Evolutionary conservation across 2,113 vertebrate species (phyloP).

Genomic region (Cyphomyrus plagiostoma): DNA sequence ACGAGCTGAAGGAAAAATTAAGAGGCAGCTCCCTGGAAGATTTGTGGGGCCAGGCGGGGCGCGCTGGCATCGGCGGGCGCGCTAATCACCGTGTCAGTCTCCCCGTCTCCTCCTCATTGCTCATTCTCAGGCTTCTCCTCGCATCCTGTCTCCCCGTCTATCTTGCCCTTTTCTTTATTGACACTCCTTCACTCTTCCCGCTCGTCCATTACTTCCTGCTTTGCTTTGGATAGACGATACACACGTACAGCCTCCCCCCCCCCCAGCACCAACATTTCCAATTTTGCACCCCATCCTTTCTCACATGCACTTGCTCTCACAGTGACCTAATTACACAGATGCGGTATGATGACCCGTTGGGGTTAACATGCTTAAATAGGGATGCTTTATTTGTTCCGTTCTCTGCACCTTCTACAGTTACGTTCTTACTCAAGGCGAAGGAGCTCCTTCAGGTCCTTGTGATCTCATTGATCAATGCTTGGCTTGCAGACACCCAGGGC

Average conservation of each 20-base stretch:
- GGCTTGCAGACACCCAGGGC: constrained; percentile 89
- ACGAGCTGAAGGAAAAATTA: neutral
- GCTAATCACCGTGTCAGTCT: neutral
- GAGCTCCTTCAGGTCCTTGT: constrained; percentile 75
- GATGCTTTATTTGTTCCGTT: neutral
- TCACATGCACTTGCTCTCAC: neutral
- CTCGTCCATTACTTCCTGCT: neutral
- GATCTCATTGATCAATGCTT: constrained; percentile 94
- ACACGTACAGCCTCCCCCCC: neutral
- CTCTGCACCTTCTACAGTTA: constrained; percentile 68
- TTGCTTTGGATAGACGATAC: neutral
- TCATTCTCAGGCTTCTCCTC: neutral
- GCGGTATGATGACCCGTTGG: neutral
- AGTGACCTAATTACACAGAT: neutral
- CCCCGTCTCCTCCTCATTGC: neutral
- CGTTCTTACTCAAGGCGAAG: constrained; percentile 84
- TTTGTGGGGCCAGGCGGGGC: neutral
- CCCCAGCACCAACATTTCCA: neutral
- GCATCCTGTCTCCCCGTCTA: neutral
- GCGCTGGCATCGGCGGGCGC: neutral
- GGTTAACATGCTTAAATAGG: neutral
- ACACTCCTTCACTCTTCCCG: neutral
- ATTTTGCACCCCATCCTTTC: neutral
- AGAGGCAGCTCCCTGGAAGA: neutral
- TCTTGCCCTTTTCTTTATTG: neutral